Conservation (phyloP, 2,797 vertebrate species). For the Pyrocephalus nanus region DNA sequence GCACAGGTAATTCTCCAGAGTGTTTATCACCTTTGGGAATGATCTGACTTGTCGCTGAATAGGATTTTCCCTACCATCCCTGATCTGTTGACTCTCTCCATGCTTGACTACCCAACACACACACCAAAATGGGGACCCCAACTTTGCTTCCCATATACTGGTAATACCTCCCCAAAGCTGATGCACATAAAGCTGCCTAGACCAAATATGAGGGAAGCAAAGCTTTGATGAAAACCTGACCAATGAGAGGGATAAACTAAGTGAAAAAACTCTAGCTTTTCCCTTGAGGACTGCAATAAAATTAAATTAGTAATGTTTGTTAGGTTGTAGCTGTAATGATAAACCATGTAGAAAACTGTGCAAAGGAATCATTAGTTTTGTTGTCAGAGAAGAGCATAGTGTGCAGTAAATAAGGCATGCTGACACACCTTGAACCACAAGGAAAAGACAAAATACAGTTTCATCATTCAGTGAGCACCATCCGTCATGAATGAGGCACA, state of each 20-base stretch:
- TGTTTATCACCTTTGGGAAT: background rate
- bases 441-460: constrained; percentile 8
- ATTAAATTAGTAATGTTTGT: background rate
- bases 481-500: constrained; percentile 20
- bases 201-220: background rate
- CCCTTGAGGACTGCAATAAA: background rate
- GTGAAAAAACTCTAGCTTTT: background rate
- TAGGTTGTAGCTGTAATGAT: background rate
- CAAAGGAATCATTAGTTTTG: background rate
- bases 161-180: background rate
- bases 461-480: constrained; percentile 23
- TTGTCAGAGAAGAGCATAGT: background rate
- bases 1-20: background rate
- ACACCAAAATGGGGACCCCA: background rate
- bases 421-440: constrained; percentile 41
- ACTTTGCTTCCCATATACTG: background rate
- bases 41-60: background rate
- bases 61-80: background rate
- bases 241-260: background rate
- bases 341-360: background rate
- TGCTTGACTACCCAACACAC: background rate
- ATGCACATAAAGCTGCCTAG: background rate
- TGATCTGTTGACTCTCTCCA: background rate
- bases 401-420: background rate
- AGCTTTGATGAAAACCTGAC: background rate